Percentiles rank a stretch among this genome's conserved stretches.
phyloP scores from a whole-genome alignment of 1,140 invertebrate species.

The Ephestia elutella region DNA sequence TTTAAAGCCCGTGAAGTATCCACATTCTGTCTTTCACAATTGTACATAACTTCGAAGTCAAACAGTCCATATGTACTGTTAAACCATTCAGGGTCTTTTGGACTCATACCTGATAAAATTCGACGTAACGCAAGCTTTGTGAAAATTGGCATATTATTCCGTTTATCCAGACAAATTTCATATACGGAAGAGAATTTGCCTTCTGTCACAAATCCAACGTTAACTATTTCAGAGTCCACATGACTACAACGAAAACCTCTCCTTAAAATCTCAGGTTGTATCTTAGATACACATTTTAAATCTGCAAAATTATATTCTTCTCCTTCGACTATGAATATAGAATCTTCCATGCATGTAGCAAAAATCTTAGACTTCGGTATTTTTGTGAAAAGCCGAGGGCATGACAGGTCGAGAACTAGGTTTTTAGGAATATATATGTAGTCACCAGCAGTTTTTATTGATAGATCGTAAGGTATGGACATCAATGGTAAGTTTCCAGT shows the following conservation, averaged over 20 bases:
- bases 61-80: constrained; percentile 18
- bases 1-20: constrained; percentile 26
- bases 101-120: constrained; percentile 16
- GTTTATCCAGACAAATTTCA: constrained; percentile 45
- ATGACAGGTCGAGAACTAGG: constrained; percentile 22
- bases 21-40: constrained; percentile 36
- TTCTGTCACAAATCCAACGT: constrained; percentile 35
- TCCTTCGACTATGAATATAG: constrained; percentile 28
- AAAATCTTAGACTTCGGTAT: constrained; percentile 14
- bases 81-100: constrained; percentile 22
- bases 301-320: constrained; percentile 30
- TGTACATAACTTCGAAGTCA: constrained; percentile 42
- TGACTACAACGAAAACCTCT: constrained; percentile 23
- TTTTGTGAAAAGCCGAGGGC: constrained; percentile 19
- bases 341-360: constrained; percentile 38
- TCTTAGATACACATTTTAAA: constrained; percentile 35
- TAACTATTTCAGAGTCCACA: constrained; percentile 26
- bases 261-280: constrained; percentile 17
- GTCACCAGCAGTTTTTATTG: constrained; percentile 9
- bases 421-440: constrained; percentile 23
- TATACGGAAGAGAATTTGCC: constrained; percentile 38
- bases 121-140: constrained; percentile 30
- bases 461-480: neutral
- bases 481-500: constrained; percentile 19
- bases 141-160: constrained; percentile 36